Conservation (phyloP, 2,113 vertebrate genomes). For the Athene cunicularia region DNA sequence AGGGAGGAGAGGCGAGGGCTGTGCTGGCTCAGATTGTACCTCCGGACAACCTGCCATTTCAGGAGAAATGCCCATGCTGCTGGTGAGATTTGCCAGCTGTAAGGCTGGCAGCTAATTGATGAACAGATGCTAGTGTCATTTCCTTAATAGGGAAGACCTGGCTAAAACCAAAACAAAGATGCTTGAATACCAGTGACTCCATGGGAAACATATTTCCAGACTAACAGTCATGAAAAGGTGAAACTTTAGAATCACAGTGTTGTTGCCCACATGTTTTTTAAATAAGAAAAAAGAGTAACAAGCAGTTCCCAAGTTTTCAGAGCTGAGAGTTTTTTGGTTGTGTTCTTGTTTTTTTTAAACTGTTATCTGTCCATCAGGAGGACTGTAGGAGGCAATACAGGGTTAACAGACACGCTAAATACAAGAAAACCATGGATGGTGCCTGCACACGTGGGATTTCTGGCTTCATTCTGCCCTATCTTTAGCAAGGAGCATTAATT, state of each 20-base stretch:
- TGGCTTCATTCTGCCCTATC: neutral
- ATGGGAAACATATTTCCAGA: neutral
- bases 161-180: constrained; percentile 9
- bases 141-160: neutral
- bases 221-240: neutral
- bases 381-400: neutral
- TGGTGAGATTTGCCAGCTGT: neutral
- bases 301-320: neutral
- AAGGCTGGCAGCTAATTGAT: neutral
- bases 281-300: neutral
- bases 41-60: neutral
- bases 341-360: neutral
- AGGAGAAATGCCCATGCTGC: neutral
- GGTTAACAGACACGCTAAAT: neutral
- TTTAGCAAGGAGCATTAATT: neutral
- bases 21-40: fast-evolving
- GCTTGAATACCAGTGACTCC: neutral
- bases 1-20: fast-evolving
- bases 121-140: neutral
- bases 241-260: neutral
- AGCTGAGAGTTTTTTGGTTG: neutral
- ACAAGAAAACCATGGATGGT: neutral
- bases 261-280: neutral
- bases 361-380: neutral
- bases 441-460: neutral